Base-by-base conservation (phyloP, 2,797 vertebrate species). In the Nannoperca obscura region DNA sequence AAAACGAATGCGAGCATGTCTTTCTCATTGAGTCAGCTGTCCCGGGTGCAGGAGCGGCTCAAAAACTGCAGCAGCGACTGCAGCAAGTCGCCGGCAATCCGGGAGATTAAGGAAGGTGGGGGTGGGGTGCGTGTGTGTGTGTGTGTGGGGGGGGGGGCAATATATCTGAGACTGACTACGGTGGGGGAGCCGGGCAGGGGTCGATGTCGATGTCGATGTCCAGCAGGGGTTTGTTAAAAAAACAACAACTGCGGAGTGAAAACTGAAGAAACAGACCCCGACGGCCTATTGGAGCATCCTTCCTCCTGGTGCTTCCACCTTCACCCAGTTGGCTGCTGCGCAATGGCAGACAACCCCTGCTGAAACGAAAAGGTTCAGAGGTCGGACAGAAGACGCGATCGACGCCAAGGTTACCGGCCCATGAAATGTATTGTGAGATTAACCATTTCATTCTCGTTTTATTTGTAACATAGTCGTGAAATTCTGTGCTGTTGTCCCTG, bases 1-100 rank as follows among this genome's bases (percentile, higher is more conserved):
- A 96, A 73, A 52, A 96, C 93, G 88, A 96, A 96, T 80, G 94
- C 94, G 87, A 96, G 94, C 95, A 96, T 96, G 87, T 94, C 95
- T 95, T 86, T 93, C 81, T 94, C 94, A 95, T 95, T 71, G 91
- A 93, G 87, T 93, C 91, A 85, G 91, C 84, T 90, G 92, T 87
- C 68, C 86, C 85, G 85, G 85, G 89, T 55, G 88, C 88, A 88
- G 87, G 82, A 90, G 83, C 87, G 90, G 81, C 82, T 91, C 88
- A 88, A 38, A 38, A 90, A 91, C 92, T 92, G 93, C 94, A 93
- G 94, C 93, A 91, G 80, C 77, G 86, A 94, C 93, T 93, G 94
- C 93, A 93, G 92, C 91, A 91, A 88, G 91, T 81, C 90, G 83
- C 91, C 90, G 90, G 76, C 93, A 92, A 93, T 91, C 91, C 92